Evolutionary conservation across 2,888 invertebrate genomes (phyloP), one percentile per base, ranked within the genome.

Genomic region (Hirtodrosophila trivittata): DNA sequence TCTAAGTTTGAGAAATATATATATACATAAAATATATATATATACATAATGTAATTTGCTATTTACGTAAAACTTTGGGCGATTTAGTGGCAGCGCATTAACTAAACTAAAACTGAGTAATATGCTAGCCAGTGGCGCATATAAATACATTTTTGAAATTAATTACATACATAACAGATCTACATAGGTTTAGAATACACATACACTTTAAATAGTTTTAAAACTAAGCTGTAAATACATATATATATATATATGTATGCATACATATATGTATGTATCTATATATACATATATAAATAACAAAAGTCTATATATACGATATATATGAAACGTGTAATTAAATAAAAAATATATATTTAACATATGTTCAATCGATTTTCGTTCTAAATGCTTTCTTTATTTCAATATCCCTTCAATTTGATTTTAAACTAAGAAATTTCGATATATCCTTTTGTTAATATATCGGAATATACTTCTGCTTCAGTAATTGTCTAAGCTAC

Each of bases 261-360:
- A 45, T 25, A 54, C 43, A 51, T 10, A 14, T 14, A 35, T 13
- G 18, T 35, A 32, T 21, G 33, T 21, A 21, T 21, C 2, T 21
- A 3, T 26, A 35, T 30, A 74, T 60, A 60, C 66, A 59, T 69
- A 60, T 64, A 59, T 68, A 38, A 66, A 52, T 21, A 54, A 70
- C 37, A 71, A 66, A 75, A 69, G 62, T 82, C 78, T 82, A 82
- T 80, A 80, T 78, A 81, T 83, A 74, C 70, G 65, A 83, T 77
- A 85, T 81, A 81, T 78, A 68, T 72, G 62, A 85, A 82, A 69
- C 47, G 67, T 85, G 82, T 85, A 83, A 82, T 84, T 67, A 81
- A 68, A 71, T 63, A 75, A 77, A 72, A 72, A 75, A 78, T 74
- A 70, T 64, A 83, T 82, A 81, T 82, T 83, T 85, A 75, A 83